Evolutionary conservation across 1,140 invertebrate genomes (phyloP).

Genomic region (Drosophila neocordata): DNA sequence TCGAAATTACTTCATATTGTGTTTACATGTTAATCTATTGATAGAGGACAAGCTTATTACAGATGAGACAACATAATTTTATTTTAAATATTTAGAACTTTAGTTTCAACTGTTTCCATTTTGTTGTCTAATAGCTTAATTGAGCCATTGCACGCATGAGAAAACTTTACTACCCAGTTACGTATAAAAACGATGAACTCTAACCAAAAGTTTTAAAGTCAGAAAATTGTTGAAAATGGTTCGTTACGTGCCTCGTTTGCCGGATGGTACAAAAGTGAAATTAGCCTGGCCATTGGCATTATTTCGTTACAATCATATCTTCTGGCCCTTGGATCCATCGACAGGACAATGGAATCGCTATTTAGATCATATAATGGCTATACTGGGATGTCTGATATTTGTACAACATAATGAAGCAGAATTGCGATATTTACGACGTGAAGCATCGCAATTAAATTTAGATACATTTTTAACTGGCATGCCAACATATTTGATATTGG

Average conservation of each 20-base stretch:
- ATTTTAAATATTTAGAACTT: slow-evolving; percentile 16
- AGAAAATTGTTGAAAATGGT: slow-evolving; percentile 41
- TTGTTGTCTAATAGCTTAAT: slow-evolving; percentile 69
- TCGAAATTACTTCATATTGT: background rate
- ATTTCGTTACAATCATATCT: slow-evolving; percentile 62
- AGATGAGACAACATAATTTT: slow-evolving; percentile 60
- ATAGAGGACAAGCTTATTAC: slow-evolving; percentile 40
- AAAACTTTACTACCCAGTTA: slow-evolving; percentile 4
- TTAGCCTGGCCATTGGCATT: slow-evolving; percentile 62
- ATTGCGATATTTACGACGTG: slow-evolving; percentile 53
- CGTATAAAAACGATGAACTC: slow-evolving; percentile 26
- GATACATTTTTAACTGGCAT: slow-evolving; percentile 65
- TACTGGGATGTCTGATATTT: slow-evolving; percentile 41
- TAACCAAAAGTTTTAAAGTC: slow-evolving; percentile 8
- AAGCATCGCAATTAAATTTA: slow-evolving; percentile 47
- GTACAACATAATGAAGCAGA: slow-evolving; percentile 68
- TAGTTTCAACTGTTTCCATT: slow-evolving; percentile 60
- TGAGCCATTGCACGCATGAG: slow-evolving; percentile 68
- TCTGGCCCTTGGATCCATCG: slow-evolving; percentile 65
- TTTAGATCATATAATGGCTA: slow-evolving; percentile 34
- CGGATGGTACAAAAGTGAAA: slow-evolving; percentile 55
- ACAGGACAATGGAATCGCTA: slow-evolving; percentile 22
- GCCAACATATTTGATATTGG: slow-evolving; percentile 66
- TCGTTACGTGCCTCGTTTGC: slow-evolving; percentile 63
- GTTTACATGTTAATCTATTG: slow-evolving; percentile 6